Percentiles rank a stretch among this genome's conserved stretches.
Conservation (phyloP, 2,888 invertebrate species). For the Dexiosoma caninum region DNA sequence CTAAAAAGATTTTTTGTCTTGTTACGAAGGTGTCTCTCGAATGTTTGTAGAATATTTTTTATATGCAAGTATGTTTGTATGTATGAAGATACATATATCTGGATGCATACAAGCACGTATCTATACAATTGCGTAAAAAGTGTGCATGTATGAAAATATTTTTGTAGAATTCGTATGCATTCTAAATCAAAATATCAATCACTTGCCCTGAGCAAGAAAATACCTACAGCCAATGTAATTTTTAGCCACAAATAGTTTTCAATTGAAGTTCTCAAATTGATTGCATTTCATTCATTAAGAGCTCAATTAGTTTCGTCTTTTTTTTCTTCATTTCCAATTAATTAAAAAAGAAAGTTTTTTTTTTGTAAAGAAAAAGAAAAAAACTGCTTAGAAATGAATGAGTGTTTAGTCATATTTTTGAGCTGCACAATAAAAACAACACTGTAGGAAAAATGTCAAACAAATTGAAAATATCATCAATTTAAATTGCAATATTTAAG, state of each 20-base stretch:
- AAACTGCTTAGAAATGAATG: neutral
- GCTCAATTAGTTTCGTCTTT: constrained; percentile 33
- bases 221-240: neutral
- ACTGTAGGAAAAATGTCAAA: neutral
- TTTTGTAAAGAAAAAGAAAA: neutral
- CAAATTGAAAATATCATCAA: constrained; percentile 9
- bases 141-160: neutral
- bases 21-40: too few relatives aligned
- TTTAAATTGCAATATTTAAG: constrained; percentile 6
- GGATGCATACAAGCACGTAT: too few relatives aligned
- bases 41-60: too few relatives aligned
- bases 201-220: neutral
- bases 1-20: too few relatives aligned
- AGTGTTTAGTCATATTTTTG: neutral
- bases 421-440: neutral
- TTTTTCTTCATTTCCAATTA: neutral
- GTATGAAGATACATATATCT: too few relatives aligned
- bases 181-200: neutral
- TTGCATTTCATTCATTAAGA: constrained; percentile 35
- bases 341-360: neutral
- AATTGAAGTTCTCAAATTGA: constrained; percentile 31
- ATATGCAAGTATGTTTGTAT: neutral
- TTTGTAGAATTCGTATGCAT: neutral
- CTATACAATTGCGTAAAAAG: too few relatives aligned
- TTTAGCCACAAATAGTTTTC: neutral